Evolutionary conservation across 1,140 invertebrate genomes (phyloP).

Genomic region (Odontomachus brunneus): DNA sequence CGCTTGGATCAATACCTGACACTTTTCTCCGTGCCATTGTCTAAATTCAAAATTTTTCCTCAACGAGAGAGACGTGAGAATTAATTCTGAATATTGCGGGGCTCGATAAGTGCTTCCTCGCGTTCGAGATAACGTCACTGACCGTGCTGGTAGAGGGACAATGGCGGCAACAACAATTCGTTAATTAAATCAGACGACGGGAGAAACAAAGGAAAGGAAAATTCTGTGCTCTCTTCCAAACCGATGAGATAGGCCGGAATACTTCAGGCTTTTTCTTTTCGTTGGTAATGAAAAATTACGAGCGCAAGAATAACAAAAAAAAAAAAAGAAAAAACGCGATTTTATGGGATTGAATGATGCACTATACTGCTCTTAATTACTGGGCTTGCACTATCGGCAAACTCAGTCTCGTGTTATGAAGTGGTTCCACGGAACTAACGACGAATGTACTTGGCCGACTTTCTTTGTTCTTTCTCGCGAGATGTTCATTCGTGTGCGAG

Average conservation of each 20-base stretch:
- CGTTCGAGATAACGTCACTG: constrained; percentile 7
- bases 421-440: constrained; percentile 51
- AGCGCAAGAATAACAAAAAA: constrained; percentile 13
- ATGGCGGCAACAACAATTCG: constrained; percentile 15
- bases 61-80: neutral
- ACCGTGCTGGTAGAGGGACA: constrained; percentile 6
- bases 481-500: constrained; percentile 44
- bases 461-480: constrained; percentile 49
- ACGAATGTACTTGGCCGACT: constrained; percentile 65
- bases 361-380: constrained; percentile 64
- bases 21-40: neutral
- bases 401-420: constrained; percentile 54
- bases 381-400: constrained; percentile 51
- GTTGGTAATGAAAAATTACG: constrained; percentile 62
- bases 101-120: neutral
- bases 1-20: neutral
- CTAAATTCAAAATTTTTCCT: neutral
- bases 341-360: constrained; percentile 61
- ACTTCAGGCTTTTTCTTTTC: constrained; percentile 14
- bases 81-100: neutral
- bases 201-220: constrained; percentile 12
- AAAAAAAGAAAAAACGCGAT: constrained; percentile 29
- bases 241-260: neutral
- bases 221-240: constrained; percentile 41
- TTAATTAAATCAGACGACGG: constrained; percentile 40